Base-by-base conservation (phyloP, 2,113 vertebrate genomes). In the Eptatretus burgeri region DNA sequence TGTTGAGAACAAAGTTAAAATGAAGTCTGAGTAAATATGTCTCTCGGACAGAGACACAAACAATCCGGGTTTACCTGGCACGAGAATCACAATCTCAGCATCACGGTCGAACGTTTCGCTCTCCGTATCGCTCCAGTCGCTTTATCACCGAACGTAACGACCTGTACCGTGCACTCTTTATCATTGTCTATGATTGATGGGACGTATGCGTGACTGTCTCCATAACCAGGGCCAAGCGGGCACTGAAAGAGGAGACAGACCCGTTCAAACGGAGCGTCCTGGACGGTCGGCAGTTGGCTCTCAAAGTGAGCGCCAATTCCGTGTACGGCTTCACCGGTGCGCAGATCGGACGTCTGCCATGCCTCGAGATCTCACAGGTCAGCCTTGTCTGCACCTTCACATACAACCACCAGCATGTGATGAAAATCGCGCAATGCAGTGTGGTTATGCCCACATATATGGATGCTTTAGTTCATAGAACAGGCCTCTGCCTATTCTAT, bases 311-410 rank as follows among this genome's bases (percentile, higher is more conserved):
- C 2, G 85, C 85, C 9, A 91, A 91, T 74, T 91, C 85, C 0
- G 85, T 91, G 13, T 91, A 91, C 0, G 85, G 85, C 64, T 91
- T 91, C 73, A 88, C 85, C 0, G 85, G 85, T 1, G 85, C 85
- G 41, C 85, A 91, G 70, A 83, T 86, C 69, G 85, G 85, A 69
- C 84, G 82, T 67, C 75, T 88, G 70, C 85, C 85, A 1, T 91
- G 85, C 66, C 71, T 91, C 20, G 85, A 88, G 71, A 91, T 91
- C 71, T 88, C 85, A 2, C 84, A 88, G 82, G 85, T 91, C 64
- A 69, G 71, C 11, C 10, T 5, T 16, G 49, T 60, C 41, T 49
- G 27, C 9, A 10, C 53, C 17, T 18, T 18, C 14, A 14, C 14
- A 5, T 18, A 3, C 13, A 53, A 13, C 52, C 13, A 53, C 52